These are phyloP conservation scores for Nipponia nippon DNA, from an alignment of 2,113 vertebrate species.

Conservation along the genomic window DNA sequence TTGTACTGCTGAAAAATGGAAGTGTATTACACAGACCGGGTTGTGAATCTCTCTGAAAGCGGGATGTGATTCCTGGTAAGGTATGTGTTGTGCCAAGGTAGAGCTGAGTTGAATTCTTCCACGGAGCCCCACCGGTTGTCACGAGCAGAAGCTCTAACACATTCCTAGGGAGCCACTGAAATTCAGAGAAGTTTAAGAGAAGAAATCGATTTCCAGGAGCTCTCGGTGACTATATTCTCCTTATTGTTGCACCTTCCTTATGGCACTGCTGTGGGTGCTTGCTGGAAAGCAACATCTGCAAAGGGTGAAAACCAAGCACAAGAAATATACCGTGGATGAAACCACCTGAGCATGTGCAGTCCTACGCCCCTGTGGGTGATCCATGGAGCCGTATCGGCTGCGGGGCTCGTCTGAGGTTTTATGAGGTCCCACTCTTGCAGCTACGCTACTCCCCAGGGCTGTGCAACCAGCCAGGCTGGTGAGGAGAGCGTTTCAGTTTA, in stretches of 20 bases:
- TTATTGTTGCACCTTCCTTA: neutral
- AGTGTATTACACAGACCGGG: neutral
- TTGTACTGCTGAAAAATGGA: neutral
- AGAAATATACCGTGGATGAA: neutral
- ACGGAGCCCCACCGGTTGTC: neutral
- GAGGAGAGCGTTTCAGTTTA: neutral
- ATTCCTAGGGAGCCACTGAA: neutral
- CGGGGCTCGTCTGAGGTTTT: neutral
- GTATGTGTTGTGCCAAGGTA: rapidly evolving
- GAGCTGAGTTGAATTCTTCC: neutral
- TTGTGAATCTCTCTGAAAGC: neutral
- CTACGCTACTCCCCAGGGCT: neutral
- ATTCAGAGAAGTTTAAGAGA: neutral
- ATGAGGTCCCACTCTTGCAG: neutral
- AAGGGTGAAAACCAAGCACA: neutral
- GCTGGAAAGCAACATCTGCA: neutral
- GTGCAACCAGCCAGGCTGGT: neutral
- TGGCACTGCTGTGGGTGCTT: neutral
- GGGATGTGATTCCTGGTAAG: neutral
- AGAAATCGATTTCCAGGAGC: neutral
- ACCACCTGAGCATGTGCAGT: neutral
- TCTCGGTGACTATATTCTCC: rapidly evolving
- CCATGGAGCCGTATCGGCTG: rapidly evolving
- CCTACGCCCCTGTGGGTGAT: rapidly evolving
- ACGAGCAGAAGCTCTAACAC: neutral